phyloP scores from a whole-genome alignment of 2,888 invertebrate species.

The Sabellastarte sp. region DNA sequence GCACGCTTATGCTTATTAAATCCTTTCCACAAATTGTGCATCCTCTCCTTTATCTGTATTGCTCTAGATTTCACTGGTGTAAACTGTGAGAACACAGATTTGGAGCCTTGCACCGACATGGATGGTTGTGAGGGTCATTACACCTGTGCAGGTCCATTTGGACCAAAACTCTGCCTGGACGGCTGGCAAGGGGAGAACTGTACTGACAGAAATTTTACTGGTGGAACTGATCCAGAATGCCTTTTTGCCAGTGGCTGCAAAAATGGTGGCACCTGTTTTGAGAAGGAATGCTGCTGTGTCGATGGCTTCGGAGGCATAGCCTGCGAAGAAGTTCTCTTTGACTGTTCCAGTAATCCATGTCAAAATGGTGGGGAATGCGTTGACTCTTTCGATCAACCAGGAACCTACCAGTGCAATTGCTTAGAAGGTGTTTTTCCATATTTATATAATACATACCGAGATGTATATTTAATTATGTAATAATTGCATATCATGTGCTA shows the following conservation, averaged over 20 bases:
- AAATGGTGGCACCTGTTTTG: neutral
- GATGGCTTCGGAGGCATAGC: neutral
- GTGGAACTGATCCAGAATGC: neutral
- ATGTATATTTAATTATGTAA: too few species aligned
- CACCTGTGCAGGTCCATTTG: neutral
- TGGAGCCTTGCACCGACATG: neutral
- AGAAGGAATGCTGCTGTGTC: neutral
- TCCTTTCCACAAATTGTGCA: too few species aligned
- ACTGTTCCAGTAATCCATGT: neutral
- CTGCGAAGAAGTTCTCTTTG: neutral
- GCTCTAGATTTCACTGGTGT: neutral
- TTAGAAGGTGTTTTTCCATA: too few species aligned
- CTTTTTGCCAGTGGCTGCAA: neutral
- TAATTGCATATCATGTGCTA: too few species aligned
- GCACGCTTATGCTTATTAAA: too few species aligned
- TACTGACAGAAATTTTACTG: neutral
- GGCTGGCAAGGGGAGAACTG: neutral
- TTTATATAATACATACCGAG: too few species aligned
- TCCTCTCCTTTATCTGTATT: neutral
- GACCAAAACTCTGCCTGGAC: neutral
- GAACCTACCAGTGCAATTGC: too few species aligned
- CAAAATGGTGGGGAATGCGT: neutral
- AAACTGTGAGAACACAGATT: neutral
- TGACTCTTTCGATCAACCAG: too few species aligned
- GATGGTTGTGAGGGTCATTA: neutral